Conservation (phyloP, 2,797 vertebrate species). For the Clamator glandarius region DNA sequence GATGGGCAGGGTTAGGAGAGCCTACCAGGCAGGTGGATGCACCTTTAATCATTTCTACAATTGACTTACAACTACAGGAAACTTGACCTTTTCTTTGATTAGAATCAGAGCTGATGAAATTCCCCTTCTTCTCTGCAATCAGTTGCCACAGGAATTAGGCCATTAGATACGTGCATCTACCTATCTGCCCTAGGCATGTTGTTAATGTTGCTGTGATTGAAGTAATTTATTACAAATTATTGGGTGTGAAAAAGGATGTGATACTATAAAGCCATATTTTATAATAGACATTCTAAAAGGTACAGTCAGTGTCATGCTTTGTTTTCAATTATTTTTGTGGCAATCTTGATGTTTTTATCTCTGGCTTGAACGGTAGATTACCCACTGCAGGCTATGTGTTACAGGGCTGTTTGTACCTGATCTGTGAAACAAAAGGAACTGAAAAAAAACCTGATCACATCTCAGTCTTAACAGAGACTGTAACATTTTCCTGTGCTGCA, state of each 20-base stretch:
- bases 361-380: neutral
- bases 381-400: neutral
- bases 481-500: neutral
- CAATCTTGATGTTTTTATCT: neutral
- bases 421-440: neutral
- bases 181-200: slow-evolving; percentile 15
- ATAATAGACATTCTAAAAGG: slow-evolving; percentile 16
- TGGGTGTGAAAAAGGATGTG: slow-evolving; percentile 36
- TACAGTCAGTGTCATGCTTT: neutral
- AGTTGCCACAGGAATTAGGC: slow-evolving; percentile 7
- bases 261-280: slow-evolving; percentile 16
- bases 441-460: neutral
- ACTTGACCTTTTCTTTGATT: slow-evolving; percentile 68
- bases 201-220: slow-evolving; percentile 49
- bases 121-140: slow-evolving; percentile 26
- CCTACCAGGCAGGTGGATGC: slow-evolving; percentile 49
- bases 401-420: neutral
- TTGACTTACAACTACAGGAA: slow-evolving; percentile 44
- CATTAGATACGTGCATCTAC: slow-evolving; percentile 23
- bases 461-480: neutral
- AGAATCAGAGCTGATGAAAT: slow-evolving; percentile 52
- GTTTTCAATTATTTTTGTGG: slow-evolving; percentile 15
- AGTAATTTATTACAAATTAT: slow-evolving; percentile 59
- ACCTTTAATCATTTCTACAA: slow-evolving; percentile 57
- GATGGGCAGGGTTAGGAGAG: neutral